Percentiles rank a stretch among this genome's conserved stretches.
phyloP scores from a whole-genome alignment of 2,888 invertebrate genomes.

The Elmis aenea region DNA sequence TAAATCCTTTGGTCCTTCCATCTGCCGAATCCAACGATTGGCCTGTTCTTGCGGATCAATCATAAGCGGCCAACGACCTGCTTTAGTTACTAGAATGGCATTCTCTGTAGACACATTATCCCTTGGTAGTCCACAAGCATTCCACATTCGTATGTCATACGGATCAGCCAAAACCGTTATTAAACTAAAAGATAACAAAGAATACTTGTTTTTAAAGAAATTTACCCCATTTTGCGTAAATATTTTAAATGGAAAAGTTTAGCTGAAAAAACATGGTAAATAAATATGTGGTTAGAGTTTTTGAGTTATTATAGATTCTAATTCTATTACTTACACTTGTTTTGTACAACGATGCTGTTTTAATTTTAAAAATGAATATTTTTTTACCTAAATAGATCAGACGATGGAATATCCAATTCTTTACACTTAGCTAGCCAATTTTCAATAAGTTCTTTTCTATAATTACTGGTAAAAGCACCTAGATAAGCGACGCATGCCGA shows the following conservation, averaged over 20 bases:
- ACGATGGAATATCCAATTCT: slow-evolving; percentile 65
- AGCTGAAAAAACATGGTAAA: slow-evolving; percentile 1
- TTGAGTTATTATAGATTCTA: too few relatives aligned
- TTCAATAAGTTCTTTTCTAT: slow-evolving; percentile 61
- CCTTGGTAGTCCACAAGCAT: slow-evolving; percentile 79
- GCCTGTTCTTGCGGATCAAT: slow-evolving; percentile 96
- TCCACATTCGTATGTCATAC: slow-evolving; percentile 86
- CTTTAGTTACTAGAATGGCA: slow-evolving; percentile 81
- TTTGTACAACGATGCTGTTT: too few relatives aligned
- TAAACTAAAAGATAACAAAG: slow-evolving; percentile 52
- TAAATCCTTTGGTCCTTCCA: slow-evolving; percentile 72
- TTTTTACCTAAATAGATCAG: slow-evolving; percentile 59
- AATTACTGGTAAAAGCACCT: slow-evolving; percentile 79
- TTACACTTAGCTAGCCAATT: slow-evolving; percentile 67
- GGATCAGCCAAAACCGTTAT: slow-evolving; percentile 73
- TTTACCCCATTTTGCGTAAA: neutral
- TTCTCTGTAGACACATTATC: slow-evolving; percentile 89
- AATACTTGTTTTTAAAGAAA: too few relatives aligned
- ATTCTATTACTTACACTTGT: too few relatives aligned
- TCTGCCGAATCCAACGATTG: slow-evolving; percentile 86
- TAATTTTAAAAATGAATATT: too few relatives aligned
- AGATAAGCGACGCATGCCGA: slow-evolving; percentile 87
- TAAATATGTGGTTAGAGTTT: too few relatives aligned
- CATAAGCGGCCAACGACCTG: slow-evolving; percentile 83
- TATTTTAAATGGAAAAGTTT: neutral